Conservation (phyloP, 1,140 invertebrate species). For the Lithobius niger region DNA sequence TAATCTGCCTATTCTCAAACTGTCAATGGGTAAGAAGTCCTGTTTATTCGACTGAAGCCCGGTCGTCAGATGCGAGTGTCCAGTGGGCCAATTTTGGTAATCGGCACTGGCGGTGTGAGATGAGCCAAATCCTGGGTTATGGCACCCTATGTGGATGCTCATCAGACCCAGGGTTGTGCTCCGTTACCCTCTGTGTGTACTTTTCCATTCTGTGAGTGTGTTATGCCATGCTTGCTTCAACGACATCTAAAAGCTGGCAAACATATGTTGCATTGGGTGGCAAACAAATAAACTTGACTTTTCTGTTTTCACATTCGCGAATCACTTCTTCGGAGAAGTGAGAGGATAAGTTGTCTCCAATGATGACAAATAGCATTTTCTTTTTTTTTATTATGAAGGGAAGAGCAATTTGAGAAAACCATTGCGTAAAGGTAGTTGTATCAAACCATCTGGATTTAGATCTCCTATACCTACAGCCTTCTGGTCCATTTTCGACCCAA, state of each 20-base stretch:
- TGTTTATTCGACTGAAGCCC: too few relatives aligned
- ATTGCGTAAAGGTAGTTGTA: conserved; percentile 16
- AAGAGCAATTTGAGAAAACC: conserved; percentile 15
- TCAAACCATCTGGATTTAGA: conserved; percentile 22
- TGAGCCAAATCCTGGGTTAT: too few relatives aligned
- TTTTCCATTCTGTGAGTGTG: too few relatives aligned
- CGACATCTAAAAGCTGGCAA: conserved; percentile 18
- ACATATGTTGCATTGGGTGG: conserved; percentile 20
- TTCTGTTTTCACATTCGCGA: conserved; percentile 8
- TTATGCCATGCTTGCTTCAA: too few relatives aligned
- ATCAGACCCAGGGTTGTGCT: too few relatives aligned
- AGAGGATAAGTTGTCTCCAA: conserved; percentile 16
- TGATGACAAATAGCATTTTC: conserved; percentile 13
- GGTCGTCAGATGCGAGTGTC: too few relatives aligned
- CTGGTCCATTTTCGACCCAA: conserved; percentile 20
- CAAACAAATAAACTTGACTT: conserved; percentile 17
- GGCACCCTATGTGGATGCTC: too few relatives aligned
- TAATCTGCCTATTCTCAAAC: too few relatives aligned
- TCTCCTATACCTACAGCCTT: conserved; percentile 15
- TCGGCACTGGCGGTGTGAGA: too few relatives aligned
- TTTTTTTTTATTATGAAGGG: conserved; percentile 9
- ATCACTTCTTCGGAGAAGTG: conserved; percentile 13
- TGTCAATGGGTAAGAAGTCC: too few relatives aligned
- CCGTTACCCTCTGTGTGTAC: too few relatives aligned
- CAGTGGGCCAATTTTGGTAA: too few relatives aligned